phyloP scores from a whole-genome alignment of 2,113 vertebrate species.

The Dicentrarchus labrax region DNA sequence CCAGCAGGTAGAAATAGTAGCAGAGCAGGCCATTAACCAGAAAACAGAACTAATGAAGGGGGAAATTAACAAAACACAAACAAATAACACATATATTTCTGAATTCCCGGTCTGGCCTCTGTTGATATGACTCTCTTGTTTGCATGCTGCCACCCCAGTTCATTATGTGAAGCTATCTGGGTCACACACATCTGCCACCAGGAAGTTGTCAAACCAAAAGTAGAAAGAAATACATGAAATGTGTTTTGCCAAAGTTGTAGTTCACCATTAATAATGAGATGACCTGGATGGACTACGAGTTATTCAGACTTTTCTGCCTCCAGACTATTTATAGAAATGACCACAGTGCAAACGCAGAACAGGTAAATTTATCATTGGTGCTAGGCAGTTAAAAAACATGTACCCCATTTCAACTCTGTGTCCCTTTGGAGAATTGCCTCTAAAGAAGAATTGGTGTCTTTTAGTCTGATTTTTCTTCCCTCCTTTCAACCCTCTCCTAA shows the following conservation, averaged over 20 bases:
- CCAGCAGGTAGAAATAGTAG: constrained; percentile 61
- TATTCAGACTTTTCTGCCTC: constrained; percentile 16
- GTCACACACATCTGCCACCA: constrained; percentile 61
- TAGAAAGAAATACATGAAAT: neutral
- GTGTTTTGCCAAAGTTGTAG: constrained; percentile 18
- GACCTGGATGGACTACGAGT: constrained; percentile 38
- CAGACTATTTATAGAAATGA: constrained; percentile 54
- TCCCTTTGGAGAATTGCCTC: constrained; percentile 36
- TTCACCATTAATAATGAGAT: constrained; percentile 45
- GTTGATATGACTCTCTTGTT: constrained; percentile 40
- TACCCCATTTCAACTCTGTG: constrained; percentile 28
- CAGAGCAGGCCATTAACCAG: constrained; percentile 70
- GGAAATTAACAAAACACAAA: constrained; percentile 79
- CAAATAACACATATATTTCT: constrained; percentile 67
- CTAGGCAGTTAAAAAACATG: constrained; percentile 36
- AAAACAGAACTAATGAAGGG: constrained; percentile 80
- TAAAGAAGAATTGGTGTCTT: constrained; percentile 26
- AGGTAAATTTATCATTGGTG: constrained; percentile 40
- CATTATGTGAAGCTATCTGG: constrained; percentile 64
- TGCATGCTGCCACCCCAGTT: constrained; percentile 46
- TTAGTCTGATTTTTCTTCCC: constrained; percentile 1
- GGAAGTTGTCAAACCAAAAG: constrained; percentile 43
- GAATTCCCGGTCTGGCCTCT: constrained; percentile 40
- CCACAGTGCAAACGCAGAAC: constrained; percentile 35
- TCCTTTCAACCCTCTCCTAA: neutral